Evolutionary conservation across 2,797 vertebrate species (phyloP).

Genomic region (Muscicapa comitata): DNA sequence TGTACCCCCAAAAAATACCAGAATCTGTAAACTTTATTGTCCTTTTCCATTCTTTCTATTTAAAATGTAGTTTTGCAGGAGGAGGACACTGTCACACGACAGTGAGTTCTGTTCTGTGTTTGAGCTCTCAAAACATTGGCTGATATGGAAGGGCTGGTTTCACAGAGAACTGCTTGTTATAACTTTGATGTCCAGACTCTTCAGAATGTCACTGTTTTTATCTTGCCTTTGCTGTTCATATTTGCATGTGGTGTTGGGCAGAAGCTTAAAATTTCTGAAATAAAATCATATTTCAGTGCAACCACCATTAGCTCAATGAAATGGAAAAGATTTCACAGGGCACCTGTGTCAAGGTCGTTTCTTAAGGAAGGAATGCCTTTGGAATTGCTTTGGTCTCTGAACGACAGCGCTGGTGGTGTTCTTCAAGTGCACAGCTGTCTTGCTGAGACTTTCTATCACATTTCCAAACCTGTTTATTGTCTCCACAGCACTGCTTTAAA

Average conservation of each 20-base stretch:
- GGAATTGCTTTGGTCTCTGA: background rate
- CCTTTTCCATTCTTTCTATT: background rate
- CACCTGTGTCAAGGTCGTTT: constrained; percentile 1
- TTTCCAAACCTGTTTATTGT: background rate
- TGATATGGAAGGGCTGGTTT: background rate
- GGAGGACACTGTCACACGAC: no score
- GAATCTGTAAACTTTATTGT: background rate
- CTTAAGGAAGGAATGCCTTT: background rate
- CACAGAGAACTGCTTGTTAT: background rate
- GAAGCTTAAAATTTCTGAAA: background rate
- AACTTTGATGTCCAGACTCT: background rate
- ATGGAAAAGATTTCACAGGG: background rate
- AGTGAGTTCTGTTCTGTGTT: background rate
- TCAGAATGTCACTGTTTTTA: background rate
- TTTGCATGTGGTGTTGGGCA: background rate
- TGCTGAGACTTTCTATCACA: background rate
- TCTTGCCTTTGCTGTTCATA: background rate
- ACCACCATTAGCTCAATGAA: background rate
- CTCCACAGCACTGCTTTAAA: background rate
- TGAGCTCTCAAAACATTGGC: background rate
- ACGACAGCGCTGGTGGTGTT: rapidly evolving
- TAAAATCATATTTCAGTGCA: rapidly evolving
- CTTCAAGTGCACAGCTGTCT: background rate
- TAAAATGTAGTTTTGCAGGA: background rate
- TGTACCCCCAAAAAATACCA: background rate